Percentiles rank a stretch among this genome's conserved stretches.
Conservation (phyloP, 2,113 vertebrate species). For the Irena cyanogastra region DNA sequence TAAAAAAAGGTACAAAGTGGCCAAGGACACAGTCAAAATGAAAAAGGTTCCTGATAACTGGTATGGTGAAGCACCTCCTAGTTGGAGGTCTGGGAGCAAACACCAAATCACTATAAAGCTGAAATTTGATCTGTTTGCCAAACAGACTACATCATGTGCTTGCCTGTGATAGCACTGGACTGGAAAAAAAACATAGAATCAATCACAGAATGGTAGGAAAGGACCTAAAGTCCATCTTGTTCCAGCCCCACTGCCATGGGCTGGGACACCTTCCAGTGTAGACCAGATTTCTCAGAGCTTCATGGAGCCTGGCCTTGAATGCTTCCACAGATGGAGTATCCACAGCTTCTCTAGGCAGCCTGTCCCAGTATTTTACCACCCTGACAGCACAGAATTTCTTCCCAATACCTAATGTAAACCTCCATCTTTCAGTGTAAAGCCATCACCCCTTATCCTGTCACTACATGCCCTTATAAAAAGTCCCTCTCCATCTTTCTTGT, state of each 20-base stretch:
- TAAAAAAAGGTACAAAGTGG: background rate
- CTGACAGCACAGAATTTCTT: background rate
- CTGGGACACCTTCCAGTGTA: background rate
- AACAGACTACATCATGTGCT: background rate
- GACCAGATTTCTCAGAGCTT: background rate
- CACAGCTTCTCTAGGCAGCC: background rate
- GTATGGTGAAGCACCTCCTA: background rate
- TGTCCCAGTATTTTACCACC: background rate
- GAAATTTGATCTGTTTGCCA: background rate
- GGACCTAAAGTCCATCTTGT: background rate
- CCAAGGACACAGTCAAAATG: background rate
- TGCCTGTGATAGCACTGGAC: background rate
- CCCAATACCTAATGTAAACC: background rate
- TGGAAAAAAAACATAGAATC: background rate
- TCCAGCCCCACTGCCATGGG: background rate
- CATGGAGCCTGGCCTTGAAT: background rate
- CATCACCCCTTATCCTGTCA: background rate
- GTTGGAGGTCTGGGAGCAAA: background rate
- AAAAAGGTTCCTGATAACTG: background rate
- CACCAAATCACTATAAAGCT: background rate
- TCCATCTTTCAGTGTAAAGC: background rate
- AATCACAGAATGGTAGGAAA: background rate
- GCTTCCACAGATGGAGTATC: background rate
- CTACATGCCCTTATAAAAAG: background rate
- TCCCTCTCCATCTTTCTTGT: background rate